A percentile compares a stretch with the other conserved stretches of the same genome.
These are phyloP conservation scores for Crossoptilon crossoptilon DNA, from an alignment of 2,797 vertebrate species.

Conservation along the genomic window DNA sequence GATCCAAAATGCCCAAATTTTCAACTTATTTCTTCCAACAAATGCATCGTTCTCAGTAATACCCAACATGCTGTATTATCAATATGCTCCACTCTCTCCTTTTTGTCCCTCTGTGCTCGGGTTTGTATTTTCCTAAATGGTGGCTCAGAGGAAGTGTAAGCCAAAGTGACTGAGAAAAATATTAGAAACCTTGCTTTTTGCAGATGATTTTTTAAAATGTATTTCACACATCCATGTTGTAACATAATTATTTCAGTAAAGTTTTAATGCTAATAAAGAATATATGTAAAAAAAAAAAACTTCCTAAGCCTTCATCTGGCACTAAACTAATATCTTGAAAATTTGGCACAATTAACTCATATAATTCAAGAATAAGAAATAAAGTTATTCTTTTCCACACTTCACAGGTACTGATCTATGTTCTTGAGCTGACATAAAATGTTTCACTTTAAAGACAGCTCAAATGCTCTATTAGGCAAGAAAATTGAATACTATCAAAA, in stretches of 20 bases:
- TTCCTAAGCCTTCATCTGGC: constrained; percentile 38
- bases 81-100: neutral
- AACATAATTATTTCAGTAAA: constrained; percentile 25
- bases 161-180: neutral
- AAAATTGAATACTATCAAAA: neutral
- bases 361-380: constrained; percentile 30
- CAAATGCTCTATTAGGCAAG: neutral
- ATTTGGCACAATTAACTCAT: constrained; percentile 19
- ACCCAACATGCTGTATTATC: neutral
- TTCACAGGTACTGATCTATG: neutral
- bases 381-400: neutral
- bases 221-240: neutral
- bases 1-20: neutral
- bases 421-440: constrained; percentile 29
- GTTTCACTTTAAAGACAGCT: neutral
- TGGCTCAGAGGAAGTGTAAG: neutral
- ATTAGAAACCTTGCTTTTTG: neutral
- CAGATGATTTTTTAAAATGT: neutral
- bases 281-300: neutral
- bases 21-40: neutral
- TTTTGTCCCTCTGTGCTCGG: neutral
- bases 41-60: neutral
- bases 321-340: neutral
- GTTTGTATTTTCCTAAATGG: neutral
- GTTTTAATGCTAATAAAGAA: constrained; percentile 22